Evolutionary conservation across 1,140 invertebrate species (phyloP).

Genomic region (Heliconius hermathena): DNA sequence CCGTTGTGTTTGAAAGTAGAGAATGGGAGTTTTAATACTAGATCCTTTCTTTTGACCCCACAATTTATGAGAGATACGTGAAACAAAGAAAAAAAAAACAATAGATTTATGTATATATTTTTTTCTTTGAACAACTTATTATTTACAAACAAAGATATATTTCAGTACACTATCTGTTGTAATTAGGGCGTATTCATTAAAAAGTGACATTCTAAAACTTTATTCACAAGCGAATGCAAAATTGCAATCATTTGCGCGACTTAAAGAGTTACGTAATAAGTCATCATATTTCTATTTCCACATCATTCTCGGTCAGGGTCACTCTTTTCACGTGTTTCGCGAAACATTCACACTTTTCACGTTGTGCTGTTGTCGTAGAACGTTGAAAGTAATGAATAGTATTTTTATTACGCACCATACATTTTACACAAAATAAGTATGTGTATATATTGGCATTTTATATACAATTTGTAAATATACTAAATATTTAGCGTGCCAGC

Average conservation of each 20-base stretch:
- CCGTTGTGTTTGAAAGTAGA: too few species aligned
- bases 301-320: constrained; percentile 32
- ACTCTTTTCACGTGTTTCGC: constrained; percentile 27
- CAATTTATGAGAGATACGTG: neutral
- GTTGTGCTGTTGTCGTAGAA: constrained; percentile 6
- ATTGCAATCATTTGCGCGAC: constrained; percentile 17
- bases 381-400: constrained; percentile 11
- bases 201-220: constrained; percentile 9
- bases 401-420: constrained; percentile 19
- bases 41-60: neutral
- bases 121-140: neutral
- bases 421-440: neutral
- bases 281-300: constrained; percentile 37
- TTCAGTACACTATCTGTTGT: neutral
- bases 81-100: neutral
- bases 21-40: too few species aligned
- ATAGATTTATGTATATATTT: neutral
- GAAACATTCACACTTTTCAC: constrained; percentile 24
- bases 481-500: too few species aligned
- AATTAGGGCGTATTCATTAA: neutral
- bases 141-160: neutral
- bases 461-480: too few species aligned
- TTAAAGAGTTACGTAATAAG: constrained; percentile 39
- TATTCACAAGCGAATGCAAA: neutral
- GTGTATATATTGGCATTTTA: neutral